Conservation (phyloP, 2,888 invertebrate genomes). For the Thereva unica region DNA sequence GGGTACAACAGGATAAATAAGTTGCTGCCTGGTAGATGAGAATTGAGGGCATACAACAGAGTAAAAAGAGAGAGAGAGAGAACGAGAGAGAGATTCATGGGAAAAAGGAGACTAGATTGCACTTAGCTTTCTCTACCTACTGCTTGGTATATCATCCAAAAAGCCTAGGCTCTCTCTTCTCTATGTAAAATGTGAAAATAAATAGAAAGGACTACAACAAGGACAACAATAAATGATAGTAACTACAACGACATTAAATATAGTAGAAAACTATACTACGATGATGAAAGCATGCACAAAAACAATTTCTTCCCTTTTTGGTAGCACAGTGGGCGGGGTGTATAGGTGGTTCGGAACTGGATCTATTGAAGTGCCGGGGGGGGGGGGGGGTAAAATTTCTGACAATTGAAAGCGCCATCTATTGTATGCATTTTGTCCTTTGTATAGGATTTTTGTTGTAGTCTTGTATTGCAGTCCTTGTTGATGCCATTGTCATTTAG, state of each 20-base stretch:
- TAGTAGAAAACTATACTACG: neutral
- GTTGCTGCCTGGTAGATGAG: neutral
- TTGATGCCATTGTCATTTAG: constrained; percentile 28
- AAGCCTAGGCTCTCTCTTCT: neutral
- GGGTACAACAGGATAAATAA: constrained; percentile 28
- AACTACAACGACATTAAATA: constrained; percentile 2
- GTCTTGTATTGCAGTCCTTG: constrained; percentile 3
- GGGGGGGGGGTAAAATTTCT: constrained; percentile 22
- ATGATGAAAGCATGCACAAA: neutral
- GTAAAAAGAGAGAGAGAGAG: neutral
- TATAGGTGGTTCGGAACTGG: neutral
- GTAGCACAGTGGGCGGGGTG: neutral
- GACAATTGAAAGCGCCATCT: constrained; percentile 37
- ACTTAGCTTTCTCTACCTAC: constrained; percentile 27
- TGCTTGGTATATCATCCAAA: no score
- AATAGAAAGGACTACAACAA: constrained; percentile 20
- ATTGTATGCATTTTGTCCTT: constrained; percentile 35
- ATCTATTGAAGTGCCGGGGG: neutral
- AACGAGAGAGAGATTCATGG: neutral
- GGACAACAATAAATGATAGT: neutral
- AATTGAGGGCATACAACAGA: no score
- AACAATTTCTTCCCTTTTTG: neutral
- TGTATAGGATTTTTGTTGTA: neutral
- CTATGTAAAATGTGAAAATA: constrained; percentile 30
- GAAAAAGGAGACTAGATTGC: neutral